Conservation (phyloP, 2,888 invertebrate genomes). For the Melangyna quadrimaculata region DNA sequence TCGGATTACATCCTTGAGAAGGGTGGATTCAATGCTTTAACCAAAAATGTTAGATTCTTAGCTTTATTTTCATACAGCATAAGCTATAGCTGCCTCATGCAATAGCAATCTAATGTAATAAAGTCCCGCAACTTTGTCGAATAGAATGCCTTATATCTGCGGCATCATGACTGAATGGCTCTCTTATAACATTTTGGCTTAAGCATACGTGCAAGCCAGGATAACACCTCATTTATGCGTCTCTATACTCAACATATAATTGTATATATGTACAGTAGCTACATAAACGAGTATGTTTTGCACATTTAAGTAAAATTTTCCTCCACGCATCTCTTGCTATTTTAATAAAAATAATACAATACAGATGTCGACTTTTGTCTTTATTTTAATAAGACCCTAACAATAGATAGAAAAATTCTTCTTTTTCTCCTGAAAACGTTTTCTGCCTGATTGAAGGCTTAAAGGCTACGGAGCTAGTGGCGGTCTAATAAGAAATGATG, state of each 20-base stretch:
- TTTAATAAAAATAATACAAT: constrained; percentile 32
- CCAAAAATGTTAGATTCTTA: constrained; percentile 14
- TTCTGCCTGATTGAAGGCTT: constrained; percentile 38
- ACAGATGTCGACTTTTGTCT: constrained; percentile 46
- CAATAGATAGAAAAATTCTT: neutral
- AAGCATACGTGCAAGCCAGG: constrained; percentile 41
- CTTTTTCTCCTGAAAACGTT: neutral
- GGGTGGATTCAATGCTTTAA: constrained; percentile 9
- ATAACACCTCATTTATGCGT: constrained; percentile 38
- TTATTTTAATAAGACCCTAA: constrained; percentile 41
- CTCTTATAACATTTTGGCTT: neutral
- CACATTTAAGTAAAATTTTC: neutral
- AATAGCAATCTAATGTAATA: constrained; percentile 30
- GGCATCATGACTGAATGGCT: constrained; percentile 9
- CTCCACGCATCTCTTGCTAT: neutral
- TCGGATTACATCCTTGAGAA: constrained; percentile 51
- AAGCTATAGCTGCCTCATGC: neutral
- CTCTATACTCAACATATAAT: neutral
- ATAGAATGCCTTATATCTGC: neutral
- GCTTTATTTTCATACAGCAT: constrained; percentile 1
- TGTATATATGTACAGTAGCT: neutral
- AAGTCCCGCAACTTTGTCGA: constrained; percentile 35
- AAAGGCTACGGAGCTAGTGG: neutral
- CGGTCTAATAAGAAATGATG: neutral
- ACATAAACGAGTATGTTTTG: neutral